Conservation (phyloP, 2,113 vertebrate genomes). For the Tilapia sparmanii region DNA sequence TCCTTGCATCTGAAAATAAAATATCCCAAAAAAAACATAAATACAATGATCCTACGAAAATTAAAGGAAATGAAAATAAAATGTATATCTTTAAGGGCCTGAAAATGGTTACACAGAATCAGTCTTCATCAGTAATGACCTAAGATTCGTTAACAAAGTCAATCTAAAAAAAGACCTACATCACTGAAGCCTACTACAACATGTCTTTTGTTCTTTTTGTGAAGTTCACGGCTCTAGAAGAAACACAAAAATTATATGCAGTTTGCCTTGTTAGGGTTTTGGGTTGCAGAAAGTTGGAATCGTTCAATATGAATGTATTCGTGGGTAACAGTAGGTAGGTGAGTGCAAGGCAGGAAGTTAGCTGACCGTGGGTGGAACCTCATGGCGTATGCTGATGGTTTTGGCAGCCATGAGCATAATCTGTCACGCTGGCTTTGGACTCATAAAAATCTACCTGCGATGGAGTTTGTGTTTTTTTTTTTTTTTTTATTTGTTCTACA, state of each 20-base stretch:
- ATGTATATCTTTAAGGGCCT: neutral
- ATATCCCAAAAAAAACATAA: neutral
- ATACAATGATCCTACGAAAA: neutral
- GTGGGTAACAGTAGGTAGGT: constrained; percentile 52
- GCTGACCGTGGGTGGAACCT: constrained; percentile 24
- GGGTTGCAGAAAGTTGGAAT: constrained; percentile 54
- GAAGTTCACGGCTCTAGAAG: constrained; percentile 16
- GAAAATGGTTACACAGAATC: constrained; percentile 2
- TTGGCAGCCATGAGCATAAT: constrained; percentile 35
- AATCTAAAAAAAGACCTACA: neutral
- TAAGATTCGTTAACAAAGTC: neutral
- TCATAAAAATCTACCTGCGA: constrained; percentile 67
- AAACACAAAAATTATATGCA: constrained; percentile 51
- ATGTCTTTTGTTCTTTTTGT: constrained; percentile 24
- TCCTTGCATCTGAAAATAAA: neutral
- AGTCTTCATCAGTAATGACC: neutral
- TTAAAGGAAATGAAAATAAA: neutral
- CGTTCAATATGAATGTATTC: constrained; percentile 53
- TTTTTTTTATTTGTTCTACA: constrained; percentile 44
- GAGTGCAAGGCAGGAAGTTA: constrained; percentile 45
- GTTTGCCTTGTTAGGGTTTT: constrained; percentile 59
- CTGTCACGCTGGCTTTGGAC: constrained; percentile 56
- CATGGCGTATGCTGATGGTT: constrained; percentile 12
- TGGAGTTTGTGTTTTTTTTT: constrained; percentile 3
- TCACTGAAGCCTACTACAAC: constrained; percentile 1